A percentile compares a stretch with the other conserved stretches of the same genome.
Evolutionary conservation across 2,888 invertebrate genomes (phyloP).

Genomic region (Nomada ruficornis): DNA sequence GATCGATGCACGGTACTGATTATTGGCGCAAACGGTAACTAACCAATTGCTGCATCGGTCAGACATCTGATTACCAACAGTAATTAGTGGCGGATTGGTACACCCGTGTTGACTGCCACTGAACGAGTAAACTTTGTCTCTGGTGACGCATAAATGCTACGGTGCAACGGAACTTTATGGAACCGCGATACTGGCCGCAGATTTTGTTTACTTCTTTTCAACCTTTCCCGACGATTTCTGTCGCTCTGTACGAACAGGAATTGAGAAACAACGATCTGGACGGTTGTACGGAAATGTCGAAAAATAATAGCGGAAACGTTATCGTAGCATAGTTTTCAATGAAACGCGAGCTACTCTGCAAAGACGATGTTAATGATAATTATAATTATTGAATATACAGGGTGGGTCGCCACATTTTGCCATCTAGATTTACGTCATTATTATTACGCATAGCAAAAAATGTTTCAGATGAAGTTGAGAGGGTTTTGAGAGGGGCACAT

Average conservation of each 20-base stretch:
- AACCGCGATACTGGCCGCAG: neutral
- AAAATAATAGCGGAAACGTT: slow-evolving; percentile 17
- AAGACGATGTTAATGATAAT: slow-evolving; percentile 5
- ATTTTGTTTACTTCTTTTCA: slow-evolving; percentile 9
- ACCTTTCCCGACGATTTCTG: neutral
- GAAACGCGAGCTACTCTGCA: neutral
- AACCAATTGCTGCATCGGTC: slow-evolving; percentile 57
- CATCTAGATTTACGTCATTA: too few species aligned
- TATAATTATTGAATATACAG: neutral
- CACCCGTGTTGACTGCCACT: slow-evolving; percentile 42
- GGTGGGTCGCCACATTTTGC: too few species aligned
- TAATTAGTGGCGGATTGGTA: slow-evolving; percentile 61
- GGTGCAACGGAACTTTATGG: slow-evolving; percentile 14
- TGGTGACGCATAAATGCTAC: slow-evolving; percentile 43
- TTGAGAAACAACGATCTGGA: slow-evolving; percentile 27
- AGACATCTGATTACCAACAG: slow-evolving; percentile 62
- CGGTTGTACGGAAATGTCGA: slow-evolving; percentile 13
- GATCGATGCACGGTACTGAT: slow-evolving; percentile 57
- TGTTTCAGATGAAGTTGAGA: too few species aligned
- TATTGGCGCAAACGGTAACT: slow-evolving; percentile 59
- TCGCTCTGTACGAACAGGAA: neutral
- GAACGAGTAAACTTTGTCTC: slow-evolving; percentile 49
- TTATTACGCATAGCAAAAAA: too few species aligned
- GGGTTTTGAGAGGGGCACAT: too few species aligned
- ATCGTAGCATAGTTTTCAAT: neutral